Evolutionary conservation across 1,140 invertebrate genomes (phyloP).

Genomic region (Platorchestia sp.): DNA sequence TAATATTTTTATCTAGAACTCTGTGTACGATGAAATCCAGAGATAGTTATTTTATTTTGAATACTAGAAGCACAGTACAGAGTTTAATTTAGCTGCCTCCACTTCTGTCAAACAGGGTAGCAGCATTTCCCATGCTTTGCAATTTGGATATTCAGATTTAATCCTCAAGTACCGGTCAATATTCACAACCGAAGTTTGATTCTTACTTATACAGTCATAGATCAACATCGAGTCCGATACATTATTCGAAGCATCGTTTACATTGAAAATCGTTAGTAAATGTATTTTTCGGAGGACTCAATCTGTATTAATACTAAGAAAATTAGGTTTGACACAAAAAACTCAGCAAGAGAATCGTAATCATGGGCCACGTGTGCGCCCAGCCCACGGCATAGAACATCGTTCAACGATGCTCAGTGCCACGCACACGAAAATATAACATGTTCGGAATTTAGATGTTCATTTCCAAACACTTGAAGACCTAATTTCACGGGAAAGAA

Average conservation of each 20-base stretch:
- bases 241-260: conserved; percentile 38
- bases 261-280: neutral
- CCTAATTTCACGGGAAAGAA: neutral
- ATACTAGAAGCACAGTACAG: neutral
- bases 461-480: neutral
- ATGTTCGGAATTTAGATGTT: neutral
- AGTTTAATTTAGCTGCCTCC: neutral
- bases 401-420: neutral
- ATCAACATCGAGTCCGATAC: neutral
- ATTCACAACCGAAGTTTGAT: neutral
- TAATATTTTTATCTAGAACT: neutral
- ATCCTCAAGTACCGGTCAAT: neutral
- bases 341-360: neutral
- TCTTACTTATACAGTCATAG: neutral
- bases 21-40: neutral
- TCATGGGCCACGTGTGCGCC: conserved; percentile 15
- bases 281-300: neutral
- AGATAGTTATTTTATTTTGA: neutral
- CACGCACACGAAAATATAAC: neutral
- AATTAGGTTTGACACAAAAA: neutral
- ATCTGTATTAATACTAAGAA: neutral
- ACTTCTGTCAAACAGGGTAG: neutral
- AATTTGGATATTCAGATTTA: neutral
- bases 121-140: neutral
- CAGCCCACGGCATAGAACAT: conserved; percentile 25